Base-by-base conservation (phyloP, 2,888 invertebrate genomes). In the Muscina levida region DNA sequence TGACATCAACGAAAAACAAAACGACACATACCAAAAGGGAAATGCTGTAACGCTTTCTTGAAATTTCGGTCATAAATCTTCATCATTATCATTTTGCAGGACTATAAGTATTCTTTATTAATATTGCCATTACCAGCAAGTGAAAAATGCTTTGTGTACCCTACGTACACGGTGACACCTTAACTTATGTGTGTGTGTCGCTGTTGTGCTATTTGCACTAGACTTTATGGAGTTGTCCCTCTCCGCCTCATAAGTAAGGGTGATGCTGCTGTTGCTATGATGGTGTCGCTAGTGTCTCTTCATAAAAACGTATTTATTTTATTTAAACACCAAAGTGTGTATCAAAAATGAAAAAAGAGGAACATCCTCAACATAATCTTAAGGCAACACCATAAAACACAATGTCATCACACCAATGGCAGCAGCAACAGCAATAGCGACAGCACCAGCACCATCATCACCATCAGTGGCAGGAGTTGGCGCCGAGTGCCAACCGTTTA, bases 261-360 rank as follows among this genome's bases (percentile, higher is more conserved):
- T 3, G 31, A 31, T n/a, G n/a, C n/a, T n/a, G n/a, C 31, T 31
- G 3, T 31, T 8, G 24, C 3, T 22, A 22, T 53, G 51, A 51
- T 11, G 8, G 51, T 51, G 51, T 19, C 10, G 53, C 24, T 24
- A 13, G 53, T 17, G 22, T 22, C 22, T 13, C 24, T 53, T 53
- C 22, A 53, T 53, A 53, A 22, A 53, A 53, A 10, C 3, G 53
- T 53, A 53, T 24, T 53, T 53, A 53, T 53, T 53, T 53, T 53
- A 53, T 53, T 31, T 53, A 22, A n/a, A n/a, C n/a, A n/a, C n/a
- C n/a, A n/a, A n/a, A n/a, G n/a, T n/a, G n/a, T n/a, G n/a, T n/a
- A n/a, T n/a, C n/a, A n/a, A 24, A 53, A 22, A 53, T 8, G 13
- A 53, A 53, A 22, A 46, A 31, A 53, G 22, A 48, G 22, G 8